A percentile compares a stretch with the other conserved stretches of the same genome.
Conservation (phyloP, 2,797 vertebrate genomes). For the Danio jaintianensis region DNA sequence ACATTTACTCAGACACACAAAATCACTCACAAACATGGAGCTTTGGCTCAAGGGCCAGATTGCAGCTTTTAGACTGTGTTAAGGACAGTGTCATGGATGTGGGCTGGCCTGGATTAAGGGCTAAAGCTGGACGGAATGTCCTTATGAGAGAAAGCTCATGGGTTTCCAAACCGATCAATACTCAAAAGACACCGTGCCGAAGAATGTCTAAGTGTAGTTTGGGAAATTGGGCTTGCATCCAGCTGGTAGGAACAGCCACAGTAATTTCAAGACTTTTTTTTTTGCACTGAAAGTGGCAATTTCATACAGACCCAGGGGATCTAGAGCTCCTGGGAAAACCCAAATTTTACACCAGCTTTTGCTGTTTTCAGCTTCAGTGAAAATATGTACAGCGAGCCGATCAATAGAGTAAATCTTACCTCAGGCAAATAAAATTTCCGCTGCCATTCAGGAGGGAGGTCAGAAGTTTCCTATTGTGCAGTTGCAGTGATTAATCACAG, state of each 20-base stretch:
- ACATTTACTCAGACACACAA: slow-evolving; percentile 15
- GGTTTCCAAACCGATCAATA: slow-evolving; percentile 6
- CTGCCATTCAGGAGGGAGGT: not conserved
- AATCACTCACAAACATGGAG: slow-evolving; percentile 40
- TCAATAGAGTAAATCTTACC: not conserved
- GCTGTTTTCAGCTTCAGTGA: slow-evolving; percentile 10
- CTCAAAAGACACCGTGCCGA: not conserved
- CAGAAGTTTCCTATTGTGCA: not conserved
- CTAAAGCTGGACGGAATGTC: slow-evolving; percentile 32
- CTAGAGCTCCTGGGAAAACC: not conserved
- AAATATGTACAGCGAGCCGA: not conserved
- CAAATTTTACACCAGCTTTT: not conserved
- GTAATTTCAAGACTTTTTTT: not conserved
- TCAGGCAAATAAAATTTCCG: not conserved
- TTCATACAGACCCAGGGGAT: not conserved
- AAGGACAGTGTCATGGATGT: not conserved
- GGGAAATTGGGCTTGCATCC: not conserved
- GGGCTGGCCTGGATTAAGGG: slow-evolving; percentile 34
- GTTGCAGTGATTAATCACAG: slow-evolving; percentile 22
- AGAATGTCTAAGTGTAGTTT: slow-evolving; percentile 2
- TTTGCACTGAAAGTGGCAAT: not conserved
- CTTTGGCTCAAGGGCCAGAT: slow-evolving; percentile 34
- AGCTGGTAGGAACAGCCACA: not conserved
- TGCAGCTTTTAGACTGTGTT: slow-evolving; percentile 21
- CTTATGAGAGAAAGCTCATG: slow-evolving; percentile 3